Conservation (phyloP, 2,888 invertebrate species). For the Apodemia hepburni region DNA sequence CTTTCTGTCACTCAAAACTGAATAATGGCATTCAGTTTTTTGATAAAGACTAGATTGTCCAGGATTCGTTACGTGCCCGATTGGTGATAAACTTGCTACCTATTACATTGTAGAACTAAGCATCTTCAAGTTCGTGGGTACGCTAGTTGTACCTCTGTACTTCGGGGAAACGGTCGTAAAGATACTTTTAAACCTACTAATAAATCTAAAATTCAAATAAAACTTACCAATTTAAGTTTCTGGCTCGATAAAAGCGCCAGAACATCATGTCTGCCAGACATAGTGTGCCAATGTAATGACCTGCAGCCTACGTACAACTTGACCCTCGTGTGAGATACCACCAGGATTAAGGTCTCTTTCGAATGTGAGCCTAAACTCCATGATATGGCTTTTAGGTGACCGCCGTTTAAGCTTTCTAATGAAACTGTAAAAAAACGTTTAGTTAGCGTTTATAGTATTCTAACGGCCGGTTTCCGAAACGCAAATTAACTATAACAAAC, state of each 20-base stretch:
- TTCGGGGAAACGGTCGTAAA: too few species aligned
- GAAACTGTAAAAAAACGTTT: conserved; percentile 70
- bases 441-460: background rate
- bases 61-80: too few species aligned
- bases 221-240: conserved; percentile 79
- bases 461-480: too few species aligned
- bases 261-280: conserved; percentile 80
- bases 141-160: too few species aligned
- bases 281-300: conserved; percentile 81
- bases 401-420: conserved; percentile 82
- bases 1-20: too few species aligned
- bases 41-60: too few species aligned
- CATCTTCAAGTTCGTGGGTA: too few species aligned
- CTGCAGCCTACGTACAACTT: conserved; percentile 84
- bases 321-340: conserved; percentile 80
- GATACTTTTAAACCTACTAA: too few species aligned
- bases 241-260: conserved; percentile 73
- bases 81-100: too few species aligned
- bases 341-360: conserved; percentile 75
- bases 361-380: conserved; percentile 80
- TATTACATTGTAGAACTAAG: too few species aligned
- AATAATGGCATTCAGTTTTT: too few species aligned
- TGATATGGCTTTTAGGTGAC: conserved; percentile 79
- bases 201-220: background rate
- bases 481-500: too few species aligned